Evolutionary conservation across 2,888 invertebrate species (phyloP), one percentile per base, ranked within the genome.

Genomic region (Aphidoletes aphidimyza): DNA sequence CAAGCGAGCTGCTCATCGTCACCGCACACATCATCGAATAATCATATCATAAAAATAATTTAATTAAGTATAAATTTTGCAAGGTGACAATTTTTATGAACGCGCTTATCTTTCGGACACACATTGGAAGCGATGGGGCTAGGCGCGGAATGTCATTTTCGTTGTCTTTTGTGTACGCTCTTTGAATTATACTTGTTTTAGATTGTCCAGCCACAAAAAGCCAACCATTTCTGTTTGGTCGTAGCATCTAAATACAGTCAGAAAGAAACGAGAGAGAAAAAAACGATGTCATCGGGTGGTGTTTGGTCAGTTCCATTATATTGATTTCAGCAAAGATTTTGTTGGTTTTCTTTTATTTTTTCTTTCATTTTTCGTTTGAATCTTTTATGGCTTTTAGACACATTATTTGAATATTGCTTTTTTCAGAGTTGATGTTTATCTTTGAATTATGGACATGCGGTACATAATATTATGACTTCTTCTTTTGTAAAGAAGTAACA

Each of bases 241-340:
- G 30, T 69, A 9, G 9, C 69, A 22, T 69, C 34, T 54, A 54
- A 54, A 54, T 22, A 54, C 54, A 69, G 30, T 30, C 54, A 54
- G 6, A 54, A 6, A 1, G 22, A 54, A n/a, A n/a, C n/a, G n/a
- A n/a, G n/a, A n/a, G n/a, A n/a, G n/a, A n/a, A n/a, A n/a, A 14
- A 42, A 42, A 9, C 42, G 69, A 69, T 69, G 30, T 69, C 69
- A 69, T 69, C 69, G 1, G 30, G 1, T 69, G 54, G 9, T 69
- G 69, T 69, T 69, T 69, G 69, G 69, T n/a, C 69, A 69, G 69
- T 69, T 69, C 69, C 69, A 69, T 69, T 69, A 69, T 69, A 69
- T 69, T 30, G 69, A 69, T 69, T 26, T 26, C 69, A 69, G 69
- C 69, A 69, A 26, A 47, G n/a, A 54, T n/a, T 22, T 54, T 22